Evolutionary conservation across 2,113 vertebrate genomes (phyloP).

Genomic region (Catharus minimus): DNA sequence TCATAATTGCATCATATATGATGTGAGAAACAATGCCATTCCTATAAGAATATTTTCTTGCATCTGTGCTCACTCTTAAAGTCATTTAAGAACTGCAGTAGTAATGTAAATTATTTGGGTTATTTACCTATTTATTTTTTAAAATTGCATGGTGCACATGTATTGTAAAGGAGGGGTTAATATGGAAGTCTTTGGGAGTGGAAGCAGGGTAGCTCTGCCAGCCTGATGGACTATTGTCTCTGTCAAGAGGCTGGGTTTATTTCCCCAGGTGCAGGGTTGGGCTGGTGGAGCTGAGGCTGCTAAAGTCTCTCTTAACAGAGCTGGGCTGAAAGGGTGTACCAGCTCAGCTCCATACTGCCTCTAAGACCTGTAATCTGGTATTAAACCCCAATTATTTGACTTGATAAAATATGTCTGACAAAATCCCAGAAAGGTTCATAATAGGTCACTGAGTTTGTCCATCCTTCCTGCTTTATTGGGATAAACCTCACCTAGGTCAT

Average conservation of each 20-base stretch:
- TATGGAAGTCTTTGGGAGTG: not conserved
- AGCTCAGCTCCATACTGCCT: not conserved
- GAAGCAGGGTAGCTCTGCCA: not conserved
- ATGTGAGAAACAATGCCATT: not conserved
- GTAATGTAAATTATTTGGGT: not conserved
- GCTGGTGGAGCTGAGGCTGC: not conserved
- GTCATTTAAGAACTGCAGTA: not conserved
- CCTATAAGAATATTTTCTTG: not conserved
- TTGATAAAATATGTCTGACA: not conserved
- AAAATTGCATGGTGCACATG: not conserved
- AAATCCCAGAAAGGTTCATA: not conserved
- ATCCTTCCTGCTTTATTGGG: not conserved
- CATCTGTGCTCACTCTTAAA: not conserved
- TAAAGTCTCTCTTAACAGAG: not conserved
- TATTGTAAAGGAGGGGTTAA: not conserved
- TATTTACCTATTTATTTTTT: not conserved
- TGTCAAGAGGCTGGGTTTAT: not conserved
- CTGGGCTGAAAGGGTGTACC: not conserved
- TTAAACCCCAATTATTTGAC: not conserved
- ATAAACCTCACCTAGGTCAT: accelerated
- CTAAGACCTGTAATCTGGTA: not conserved
- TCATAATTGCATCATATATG: not conserved
- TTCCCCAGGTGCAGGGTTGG: not conserved
- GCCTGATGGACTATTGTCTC: not conserved
- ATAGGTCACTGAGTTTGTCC: accelerated